These are phyloP conservation scores for Oncorhynchus kisutch DNA, from an alignment of 2,113 vertebrate genomes.

Conservation along the genomic window DNA sequence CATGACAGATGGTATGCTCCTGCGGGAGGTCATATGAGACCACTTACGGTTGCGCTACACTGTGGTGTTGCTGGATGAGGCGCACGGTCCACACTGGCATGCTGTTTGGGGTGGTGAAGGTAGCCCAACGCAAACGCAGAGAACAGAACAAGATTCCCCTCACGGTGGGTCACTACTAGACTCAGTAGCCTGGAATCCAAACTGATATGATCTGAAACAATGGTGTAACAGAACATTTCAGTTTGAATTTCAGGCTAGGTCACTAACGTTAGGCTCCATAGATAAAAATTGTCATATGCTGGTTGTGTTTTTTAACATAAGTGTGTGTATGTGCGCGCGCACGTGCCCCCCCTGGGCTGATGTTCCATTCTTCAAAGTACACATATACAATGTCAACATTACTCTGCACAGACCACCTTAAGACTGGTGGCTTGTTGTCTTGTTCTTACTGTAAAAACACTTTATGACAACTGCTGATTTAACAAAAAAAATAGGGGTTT, in stretches of 20 bases:
- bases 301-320: too few relatives aligned
- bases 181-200: neutral
- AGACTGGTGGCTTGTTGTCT: neutral
- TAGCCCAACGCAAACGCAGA: constrained; percentile 81
- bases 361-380: neutral
- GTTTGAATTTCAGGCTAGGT: too few relatives aligned
- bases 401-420: neutral
- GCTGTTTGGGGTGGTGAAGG: constrained; percentile 92
- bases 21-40: constrained; percentile 90
- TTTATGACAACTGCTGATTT: neutral
- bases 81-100: constrained; percentile 94
- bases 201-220: neutral
- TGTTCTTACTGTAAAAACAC: neutral
- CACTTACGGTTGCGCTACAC: constrained; percentile 86
- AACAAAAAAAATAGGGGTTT: neutral
- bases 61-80: constrained; percentile 90
- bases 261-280: too few relatives aligned
- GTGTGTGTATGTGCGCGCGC: too few relatives aligned
- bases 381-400: neutral
- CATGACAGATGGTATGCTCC: constrained; percentile 94
- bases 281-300: too few relatives aligned
- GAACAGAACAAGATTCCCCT: constrained; percentile 82
- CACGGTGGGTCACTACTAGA: constrained; percentile 70
- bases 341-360: neutral
- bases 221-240: too few relatives aligned